phyloP scores from a whole-genome alignment of 2,888 invertebrate genomes.

The Oscheius sp. region DNA sequence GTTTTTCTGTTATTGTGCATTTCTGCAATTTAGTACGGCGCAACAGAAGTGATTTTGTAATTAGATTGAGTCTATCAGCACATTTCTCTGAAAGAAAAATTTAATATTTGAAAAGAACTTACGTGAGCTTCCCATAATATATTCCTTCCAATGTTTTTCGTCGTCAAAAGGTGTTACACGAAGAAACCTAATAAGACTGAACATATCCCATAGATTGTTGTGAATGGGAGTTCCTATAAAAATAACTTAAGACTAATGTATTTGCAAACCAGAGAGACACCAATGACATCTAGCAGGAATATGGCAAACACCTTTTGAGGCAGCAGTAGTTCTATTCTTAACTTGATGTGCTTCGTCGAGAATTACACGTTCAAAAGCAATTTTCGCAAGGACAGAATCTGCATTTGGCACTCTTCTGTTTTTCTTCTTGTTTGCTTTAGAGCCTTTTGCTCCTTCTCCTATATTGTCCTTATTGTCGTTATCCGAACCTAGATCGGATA shows the following conservation, averaged over 20 bases:
- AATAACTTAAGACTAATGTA: too few relatives aligned
- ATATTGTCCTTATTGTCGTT: slow-evolving; percentile 24
- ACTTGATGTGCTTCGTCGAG: slow-evolving; percentile 93
- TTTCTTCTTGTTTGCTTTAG: slow-evolving; percentile 7
- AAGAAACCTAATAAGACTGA: slow-evolving; percentile 77
- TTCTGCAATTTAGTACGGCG: slow-evolving; percentile 85
- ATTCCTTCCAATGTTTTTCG: slow-evolving; percentile 86
- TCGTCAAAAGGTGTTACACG: slow-evolving; percentile 89
- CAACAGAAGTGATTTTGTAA: slow-evolving; percentile 85
- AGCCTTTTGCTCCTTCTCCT: slow-evolving; percentile 2
- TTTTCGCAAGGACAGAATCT: slow-evolving; percentile 73
- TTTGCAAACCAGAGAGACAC: slow-evolving; percentile 89
- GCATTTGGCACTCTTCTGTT: slow-evolving; percentile 13
- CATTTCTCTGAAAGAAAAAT: slow-evolving; percentile 36
- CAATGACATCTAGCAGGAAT: slow-evolving; percentile 79
- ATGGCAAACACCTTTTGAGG: slow-evolving; percentile 77
- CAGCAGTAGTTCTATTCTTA: slow-evolving; percentile 78
- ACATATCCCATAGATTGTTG: slow-evolving; percentile 80
- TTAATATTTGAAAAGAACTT: not conserved
- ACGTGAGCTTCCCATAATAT: slow-evolving; percentile 78
- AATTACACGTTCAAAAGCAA: slow-evolving; percentile 86
- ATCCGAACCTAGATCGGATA: slow-evolving; percentile 24
- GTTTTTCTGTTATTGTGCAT: slow-evolving; percentile 68
- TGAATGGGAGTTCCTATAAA: slow-evolving; percentile 92
- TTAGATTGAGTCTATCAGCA: slow-evolving; percentile 80